Evolutionary conservation across 2,888 invertebrate genomes (phyloP).

Genomic region (Acheta domesticus): DNA sequence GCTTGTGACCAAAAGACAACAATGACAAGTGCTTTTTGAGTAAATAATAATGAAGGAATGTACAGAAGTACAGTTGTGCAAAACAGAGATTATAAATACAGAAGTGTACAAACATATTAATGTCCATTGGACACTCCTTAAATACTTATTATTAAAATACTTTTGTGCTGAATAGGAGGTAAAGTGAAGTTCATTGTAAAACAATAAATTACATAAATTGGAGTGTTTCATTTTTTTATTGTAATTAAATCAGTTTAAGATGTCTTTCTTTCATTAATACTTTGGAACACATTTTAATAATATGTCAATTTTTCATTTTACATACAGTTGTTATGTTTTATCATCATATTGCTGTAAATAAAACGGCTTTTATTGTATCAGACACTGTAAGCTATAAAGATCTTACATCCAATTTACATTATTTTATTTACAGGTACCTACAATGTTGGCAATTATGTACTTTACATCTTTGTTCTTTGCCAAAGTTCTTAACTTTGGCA

Average conservation of each 20-base stretch:
- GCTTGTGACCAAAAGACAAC: too few relatives aligned
- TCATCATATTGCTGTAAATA: not conserved
- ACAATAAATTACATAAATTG: not conserved
- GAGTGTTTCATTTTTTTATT: not conserved
- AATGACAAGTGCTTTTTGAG: too few relatives aligned
- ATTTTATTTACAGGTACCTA: conserved; percentile 18
- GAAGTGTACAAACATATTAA: too few relatives aligned
- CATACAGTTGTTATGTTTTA: not conserved
- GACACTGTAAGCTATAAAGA: not conserved
- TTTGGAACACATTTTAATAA: conserved; percentile 18
- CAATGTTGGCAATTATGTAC: not conserved
- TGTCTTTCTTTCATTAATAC: conserved; percentile 4
- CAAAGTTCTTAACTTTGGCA: too few relatives aligned
- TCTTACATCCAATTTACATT: conserved; percentile 11
- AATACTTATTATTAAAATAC: too few relatives aligned
- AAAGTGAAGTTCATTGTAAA: not conserved
- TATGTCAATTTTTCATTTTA: not conserved
- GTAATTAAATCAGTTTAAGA: not conserved
- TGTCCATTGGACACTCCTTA: too few relatives aligned
- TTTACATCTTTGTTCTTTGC: not conserved
- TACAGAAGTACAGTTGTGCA: too few relatives aligned
- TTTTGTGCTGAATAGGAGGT: too few relatives aligned
- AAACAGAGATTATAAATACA: too few relatives aligned
- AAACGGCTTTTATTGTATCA: not conserved
- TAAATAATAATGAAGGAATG: too few relatives aligned